Percentiles rank a stretch among this genome's conserved stretches.
phyloP scores from a whole-genome alignment of 2,797 vertebrate species.

The Gambelia wislizenii region DNA sequence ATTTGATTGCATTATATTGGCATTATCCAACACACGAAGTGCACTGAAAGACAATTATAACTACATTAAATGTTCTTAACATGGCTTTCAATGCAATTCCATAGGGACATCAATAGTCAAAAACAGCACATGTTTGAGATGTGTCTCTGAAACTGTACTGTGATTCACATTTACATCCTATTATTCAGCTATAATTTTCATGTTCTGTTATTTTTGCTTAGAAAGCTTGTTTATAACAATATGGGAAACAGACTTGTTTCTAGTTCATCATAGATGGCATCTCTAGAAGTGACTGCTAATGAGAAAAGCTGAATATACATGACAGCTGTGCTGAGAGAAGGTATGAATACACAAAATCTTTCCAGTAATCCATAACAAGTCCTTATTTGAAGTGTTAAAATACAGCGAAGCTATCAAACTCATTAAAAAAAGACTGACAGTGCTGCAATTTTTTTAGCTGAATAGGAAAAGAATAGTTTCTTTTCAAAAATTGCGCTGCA shows the following conservation, averaged over 20 bases:
- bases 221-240: conserved; percentile 3
- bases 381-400: not conserved
- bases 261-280: conserved; percentile 9
- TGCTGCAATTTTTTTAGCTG: not conserved
- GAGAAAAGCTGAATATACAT: conserved; percentile 44
- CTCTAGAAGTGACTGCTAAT: conserved; percentile 7
- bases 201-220: not conserved
- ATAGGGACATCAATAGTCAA: not conserved
- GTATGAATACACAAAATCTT: conserved; percentile 29
- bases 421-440: not conserved
- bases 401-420: not conserved
- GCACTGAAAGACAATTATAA: conserved; percentile 8
- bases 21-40: conserved; percentile 7
- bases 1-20: conserved; percentile 16
- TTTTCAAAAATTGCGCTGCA: not conserved
- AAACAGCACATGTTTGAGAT: not conserved
- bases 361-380: conserved; percentile 25
- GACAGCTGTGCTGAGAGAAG: conserved; percentile 26
- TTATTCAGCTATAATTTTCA: not conserved
- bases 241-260: conserved; percentile 8
- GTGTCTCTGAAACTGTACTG: not conserved
- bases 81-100: conserved; percentile 18
- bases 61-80: conserved; percentile 25
- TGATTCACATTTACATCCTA: not conserved
- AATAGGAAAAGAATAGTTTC: not conserved